phyloP scores from a whole-genome alignment of 2,113 vertebrate genomes.

The Lota lota region DNA sequence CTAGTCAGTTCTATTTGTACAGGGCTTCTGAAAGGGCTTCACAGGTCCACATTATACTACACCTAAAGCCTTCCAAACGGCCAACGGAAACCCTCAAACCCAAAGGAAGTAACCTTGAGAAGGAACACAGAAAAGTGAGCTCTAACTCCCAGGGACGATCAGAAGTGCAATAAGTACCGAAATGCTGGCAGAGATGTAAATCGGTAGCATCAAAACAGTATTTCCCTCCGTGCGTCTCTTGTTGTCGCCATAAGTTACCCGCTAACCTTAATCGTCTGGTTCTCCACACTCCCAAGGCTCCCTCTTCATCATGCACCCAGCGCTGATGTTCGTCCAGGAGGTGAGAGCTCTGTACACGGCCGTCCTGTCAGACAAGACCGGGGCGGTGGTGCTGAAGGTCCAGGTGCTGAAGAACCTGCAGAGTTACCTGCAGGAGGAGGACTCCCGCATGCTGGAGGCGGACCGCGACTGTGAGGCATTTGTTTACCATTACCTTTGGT shows the following conservation, averaged over 20 bases:
- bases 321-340: constrained; percentile 94
- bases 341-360: constrained; percentile 94
- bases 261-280: background rate
- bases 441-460: constrained; percentile 96
- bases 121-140: too few relatives aligned
- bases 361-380: constrained; percentile 87
- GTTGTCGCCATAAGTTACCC: background rate
- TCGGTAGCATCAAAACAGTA: too few relatives aligned
- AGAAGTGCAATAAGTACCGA: too few relatives aligned
- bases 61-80: too few relatives aligned
- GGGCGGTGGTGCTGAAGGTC: constrained; percentile 94
- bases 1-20: too few relatives aligned
- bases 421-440: constrained; percentile 97
- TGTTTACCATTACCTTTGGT: background rate
- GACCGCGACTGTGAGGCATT: constrained; percentile 91
- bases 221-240: too few relatives aligned
- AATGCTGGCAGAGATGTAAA: too few relatives aligned
- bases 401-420: constrained; percentile 98
- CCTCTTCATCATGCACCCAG: constrained; percentile 96
- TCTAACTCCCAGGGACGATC: too few relatives aligned
- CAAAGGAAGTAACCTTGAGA: too few relatives aligned
- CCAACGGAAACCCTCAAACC: too few relatives aligned
- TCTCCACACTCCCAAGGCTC: constrained; percentile 76
- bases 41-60: too few relatives aligned
- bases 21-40: too few relatives aligned